phyloP scores from a whole-genome alignment of 2,888 invertebrate species.

The Eupithecia exiguata region DNA sequence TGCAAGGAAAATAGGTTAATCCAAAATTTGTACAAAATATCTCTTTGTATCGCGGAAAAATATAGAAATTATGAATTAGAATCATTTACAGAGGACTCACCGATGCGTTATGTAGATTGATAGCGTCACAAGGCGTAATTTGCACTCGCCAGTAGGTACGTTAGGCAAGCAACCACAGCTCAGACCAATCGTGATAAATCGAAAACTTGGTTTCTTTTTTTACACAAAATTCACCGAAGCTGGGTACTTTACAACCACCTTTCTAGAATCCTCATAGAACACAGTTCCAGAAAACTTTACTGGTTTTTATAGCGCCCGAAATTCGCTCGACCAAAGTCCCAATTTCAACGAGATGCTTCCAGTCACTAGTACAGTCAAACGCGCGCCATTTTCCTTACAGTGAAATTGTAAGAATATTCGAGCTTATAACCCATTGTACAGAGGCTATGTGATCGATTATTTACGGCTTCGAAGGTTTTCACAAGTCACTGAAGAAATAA shows the following conservation, averaged over 20 bases:
- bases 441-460: conserved; percentile 20
- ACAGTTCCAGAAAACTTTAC: conserved; percentile 63
- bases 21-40: conserved; percentile 59
- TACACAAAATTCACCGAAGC: conserved; percentile 49
- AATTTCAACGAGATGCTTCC: conserved; percentile 72
- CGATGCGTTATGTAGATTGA: conserved; percentile 49
- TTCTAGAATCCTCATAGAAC: conserved; percentile 50
- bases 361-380: conserved; percentile 65
- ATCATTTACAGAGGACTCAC: conserved; percentile 56
- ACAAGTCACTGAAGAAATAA: conserved; percentile 30
- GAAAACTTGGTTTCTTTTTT: conserved; percentile 79
- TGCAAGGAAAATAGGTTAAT: conserved; percentile 70
- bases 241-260: conserved; percentile 47
- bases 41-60: conserved; percentile 38
- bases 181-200: conserved; percentile 55
- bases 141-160: conserved; percentile 58
- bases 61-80: conserved; percentile 59
- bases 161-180: conserved; percentile 57
- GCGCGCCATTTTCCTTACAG: conserved; percentile 73
- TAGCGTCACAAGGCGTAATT: conserved; percentile 58
- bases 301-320: conserved; percentile 58
- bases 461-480: neutral
- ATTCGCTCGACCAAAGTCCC: conserved; percentile 68
- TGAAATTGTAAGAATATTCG: conserved; percentile 44
- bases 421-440: conserved; percentile 35